phyloP scores from a whole-genome alignment of 2,113 vertebrate species.

The Marmota flaviventris region DNA sequence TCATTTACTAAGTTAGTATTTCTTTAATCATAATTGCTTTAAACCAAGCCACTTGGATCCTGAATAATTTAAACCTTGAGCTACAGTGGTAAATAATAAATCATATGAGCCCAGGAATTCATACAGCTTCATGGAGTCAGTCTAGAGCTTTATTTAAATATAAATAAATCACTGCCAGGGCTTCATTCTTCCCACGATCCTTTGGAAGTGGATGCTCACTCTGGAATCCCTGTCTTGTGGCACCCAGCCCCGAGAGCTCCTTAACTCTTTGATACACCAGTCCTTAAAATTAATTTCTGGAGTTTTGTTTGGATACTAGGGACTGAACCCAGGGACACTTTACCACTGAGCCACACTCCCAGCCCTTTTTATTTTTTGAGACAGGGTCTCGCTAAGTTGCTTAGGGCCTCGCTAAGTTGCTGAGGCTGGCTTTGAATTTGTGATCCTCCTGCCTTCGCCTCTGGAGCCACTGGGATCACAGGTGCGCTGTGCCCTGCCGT shows the following conservation, averaged over 20 bases:
- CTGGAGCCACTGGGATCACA: no score
- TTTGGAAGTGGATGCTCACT: not conserved
- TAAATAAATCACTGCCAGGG: conserved; percentile 35
- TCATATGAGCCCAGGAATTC: conserved; percentile 53
- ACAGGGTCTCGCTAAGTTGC: no score
- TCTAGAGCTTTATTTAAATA: conserved; percentile 62
- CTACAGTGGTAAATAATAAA: conserved; percentile 38
- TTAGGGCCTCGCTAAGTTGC: no score
- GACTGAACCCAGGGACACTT: no score
- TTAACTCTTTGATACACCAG: not conserved
- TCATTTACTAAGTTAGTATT: conserved; percentile 31
- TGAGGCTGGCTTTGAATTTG: no score
- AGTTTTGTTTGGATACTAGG: not conserved
- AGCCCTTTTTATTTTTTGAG: no score
- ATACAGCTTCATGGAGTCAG: conserved; percentile 28
- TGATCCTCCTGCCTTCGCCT: no score
- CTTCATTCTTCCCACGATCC: conserved; percentile 2
- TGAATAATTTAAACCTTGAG: conserved; percentile 42
- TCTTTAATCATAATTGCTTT: conserved; percentile 57
- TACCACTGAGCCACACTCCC: no score
- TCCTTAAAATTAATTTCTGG: not conserved
- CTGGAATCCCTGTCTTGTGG: rapidly evolving
- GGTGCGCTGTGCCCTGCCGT: no score
- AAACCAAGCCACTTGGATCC: conserved; percentile 57
- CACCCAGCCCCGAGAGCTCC: not conserved